Conservation (phyloP, 37 sponge, comb jelly and placozoan genomes). For the Haliclona indistincta region DNA sequence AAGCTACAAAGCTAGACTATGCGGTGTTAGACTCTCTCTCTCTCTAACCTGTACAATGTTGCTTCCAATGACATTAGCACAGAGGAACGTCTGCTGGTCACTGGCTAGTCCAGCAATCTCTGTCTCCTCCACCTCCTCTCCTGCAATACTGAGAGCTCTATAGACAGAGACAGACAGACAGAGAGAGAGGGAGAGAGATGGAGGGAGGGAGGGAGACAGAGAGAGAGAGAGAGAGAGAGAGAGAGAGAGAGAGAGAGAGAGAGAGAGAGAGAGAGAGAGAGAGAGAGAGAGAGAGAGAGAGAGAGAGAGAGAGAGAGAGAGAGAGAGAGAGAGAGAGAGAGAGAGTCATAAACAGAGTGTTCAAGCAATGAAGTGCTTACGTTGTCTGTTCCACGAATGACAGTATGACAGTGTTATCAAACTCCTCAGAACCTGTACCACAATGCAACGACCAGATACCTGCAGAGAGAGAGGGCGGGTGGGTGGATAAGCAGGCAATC, state of each 20-base stretch:
- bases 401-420: constrained; percentile 73
- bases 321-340: too few relatives aligned
- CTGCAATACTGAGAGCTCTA: constrained; percentile 71
- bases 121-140: constrained; percentile 92
- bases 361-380: too few relatives aligned
- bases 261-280: too few relatives aligned
- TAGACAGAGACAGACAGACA: too few relatives aligned
- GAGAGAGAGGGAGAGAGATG: too few relatives aligned
- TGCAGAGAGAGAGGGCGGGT: not conserved
- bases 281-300: too few relatives aligned
- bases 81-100: constrained; percentile 78
- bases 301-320: too few relatives aligned
- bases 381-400: constrained; percentile 86
- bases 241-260: too few relatives aligned
- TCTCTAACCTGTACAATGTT: constrained; percentile 73
- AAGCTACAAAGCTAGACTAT: not conserved
- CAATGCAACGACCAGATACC: constrained; percentile 78
- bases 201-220: too few relatives aligned
- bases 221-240: too few relatives aligned
- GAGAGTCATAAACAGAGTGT: too few relatives aligned
- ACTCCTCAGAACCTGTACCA: constrained; percentile 5
- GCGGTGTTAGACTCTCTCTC: not conserved
- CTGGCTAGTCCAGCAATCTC: constrained; percentile 69
- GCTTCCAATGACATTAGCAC: constrained; percentile 70
- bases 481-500: not conserved